A percentile compares a stretch with the other conserved stretches of the same genome.
These are phyloP conservation scores for Drosophila austrosaltans DNA, from an alignment of 2,888 invertebrate species.

Conservation along the genomic window DNA sequence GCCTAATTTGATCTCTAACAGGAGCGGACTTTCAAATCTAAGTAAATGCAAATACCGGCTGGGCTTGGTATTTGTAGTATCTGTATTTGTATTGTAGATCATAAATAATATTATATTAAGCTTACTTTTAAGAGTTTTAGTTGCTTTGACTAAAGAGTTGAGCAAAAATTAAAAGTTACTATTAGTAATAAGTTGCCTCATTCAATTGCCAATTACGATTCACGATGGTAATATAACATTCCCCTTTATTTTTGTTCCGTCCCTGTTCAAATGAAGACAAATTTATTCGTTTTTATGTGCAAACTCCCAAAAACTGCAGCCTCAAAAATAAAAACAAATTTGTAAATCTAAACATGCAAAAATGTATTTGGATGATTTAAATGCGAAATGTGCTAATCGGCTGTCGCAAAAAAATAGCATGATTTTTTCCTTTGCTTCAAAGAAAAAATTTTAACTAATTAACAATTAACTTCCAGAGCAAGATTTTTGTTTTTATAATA, in stretches of 20 bases:
- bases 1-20: neutral
- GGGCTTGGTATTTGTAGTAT: too few relatives aligned
- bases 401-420: too few relatives aligned
- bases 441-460: too few relatives aligned
- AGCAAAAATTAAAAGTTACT: neutral
- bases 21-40: neutral
- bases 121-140: too few relatives aligned
- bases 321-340: neutral
- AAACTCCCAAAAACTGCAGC: constrained; percentile 2
- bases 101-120: too few relatives aligned
- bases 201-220: neutral
- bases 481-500: too few relatives aligned
- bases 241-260: neutral
- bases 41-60: neutral
- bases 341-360: neutral
- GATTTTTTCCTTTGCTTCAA: too few relatives aligned
- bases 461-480: too few relatives aligned
- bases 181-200: neutral
- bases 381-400: too few relatives aligned
- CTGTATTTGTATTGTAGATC: too few relatives aligned
- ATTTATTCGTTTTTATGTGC: constrained; percentile 1
- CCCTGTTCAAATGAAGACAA: neutral
- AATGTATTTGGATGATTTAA: neutral
- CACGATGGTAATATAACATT: too few relatives aligned
- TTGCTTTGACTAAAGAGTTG: too few relatives aligned